Base-by-base conservation (phyloP, 2,113 vertebrate species). In the Pavo muticus region DNA sequence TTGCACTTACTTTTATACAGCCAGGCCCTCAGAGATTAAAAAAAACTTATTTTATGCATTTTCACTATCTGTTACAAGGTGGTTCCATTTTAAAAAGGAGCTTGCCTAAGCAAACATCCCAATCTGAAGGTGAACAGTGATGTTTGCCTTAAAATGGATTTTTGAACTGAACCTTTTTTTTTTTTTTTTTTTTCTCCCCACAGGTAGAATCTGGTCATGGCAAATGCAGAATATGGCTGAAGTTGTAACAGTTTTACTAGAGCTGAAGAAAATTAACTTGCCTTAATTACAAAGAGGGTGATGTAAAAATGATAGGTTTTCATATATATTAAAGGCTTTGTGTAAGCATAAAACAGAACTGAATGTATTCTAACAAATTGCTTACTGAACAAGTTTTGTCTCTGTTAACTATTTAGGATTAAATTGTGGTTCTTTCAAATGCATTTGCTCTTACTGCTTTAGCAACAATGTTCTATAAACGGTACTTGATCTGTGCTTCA, bases 141-240 rank as follows among this genome's bases (percentile, higher is more conserved):
- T 96, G 83, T 97, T 97, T 96, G 95, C 63, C 35, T 81, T 88
- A 87, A 96, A 93, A 80, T 19, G 56, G 84, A 91, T 94, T 92
- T 94, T 89, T 91, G 91, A 91, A 88, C 40, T 64, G n/a, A 91
- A 84, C 80, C 35, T 23, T 32, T 70, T 90, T 91, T 92, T 37
- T 27, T 27, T 68, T 91, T 92, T 91, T 37, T 27, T 30, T 70
- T 91, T 92, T 92, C 75, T 91, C 93, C 63, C 3, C 12, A 78
- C 64, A 92, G 86, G 93, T 97, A 80, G 70, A 89, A 74, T 76
- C 72, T 84, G 16, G 11, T 35, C 70, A 77, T 25, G 3, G 42
- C 52, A 93, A 96, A 97, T 74, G 86, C 71, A 96, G 89, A 91
- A 91, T 81, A 69, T 39, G 37, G 76, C 69, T 69, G 25, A 74